Base-by-base conservation (phyloP, 2,113 vertebrate species). In the Panurus biarmicus region DNA sequence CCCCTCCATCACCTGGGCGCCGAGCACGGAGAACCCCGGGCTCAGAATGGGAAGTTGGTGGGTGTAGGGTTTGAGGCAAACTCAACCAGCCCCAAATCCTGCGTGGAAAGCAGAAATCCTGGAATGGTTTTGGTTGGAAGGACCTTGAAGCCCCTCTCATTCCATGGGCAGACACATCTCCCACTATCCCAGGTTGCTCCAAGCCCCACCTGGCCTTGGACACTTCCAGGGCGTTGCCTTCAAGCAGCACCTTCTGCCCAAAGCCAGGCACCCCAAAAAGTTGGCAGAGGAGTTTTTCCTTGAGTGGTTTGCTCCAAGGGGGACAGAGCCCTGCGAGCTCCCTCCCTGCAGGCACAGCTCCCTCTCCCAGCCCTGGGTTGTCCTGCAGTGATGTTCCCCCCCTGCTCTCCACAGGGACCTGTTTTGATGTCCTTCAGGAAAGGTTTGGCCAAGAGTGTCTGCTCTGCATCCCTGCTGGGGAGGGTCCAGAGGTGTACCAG, bases 11-110 rank as follows among this genome's bases (percentile, higher is more conserved):
- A 0, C 19, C 8, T 1, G 1, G 3, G 24, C 31, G 14, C 15
- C 0, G 1, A 36, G 31, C 7, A 1, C 1, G 10, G 66, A 35
- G 58, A 19, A 0, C 1, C 12, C 25, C 4, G 0, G 23, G 42
- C n/a, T 75, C 40, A 0, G 33, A 16, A 4, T 0, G 15, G 31
- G 56, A 8, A 36, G 0, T 0, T 5, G 54, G 11, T 7, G 60
- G 2, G 7, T 50, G 35, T 13, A 5, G 5, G 28, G 73, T 14
- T 48, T 4, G n/a, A 6, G 9, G 17, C 11, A 1, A 54, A 13
- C 8, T 71, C n/a, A 22, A 7, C 31, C 14, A 22, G 50, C 40
- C 24, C 66, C 23, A 2, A 15, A 17, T 5, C 13, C 10, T 0
- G 4, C 9, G 23, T 2, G 13, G 51, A 25, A 66, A 54, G 11